Percentiles rank a stretch among this genome's conserved stretches.
Evolutionary conservation across 2,888 invertebrate species (phyloP).

Genomic region (Chymomyza fuscimana): DNA sequence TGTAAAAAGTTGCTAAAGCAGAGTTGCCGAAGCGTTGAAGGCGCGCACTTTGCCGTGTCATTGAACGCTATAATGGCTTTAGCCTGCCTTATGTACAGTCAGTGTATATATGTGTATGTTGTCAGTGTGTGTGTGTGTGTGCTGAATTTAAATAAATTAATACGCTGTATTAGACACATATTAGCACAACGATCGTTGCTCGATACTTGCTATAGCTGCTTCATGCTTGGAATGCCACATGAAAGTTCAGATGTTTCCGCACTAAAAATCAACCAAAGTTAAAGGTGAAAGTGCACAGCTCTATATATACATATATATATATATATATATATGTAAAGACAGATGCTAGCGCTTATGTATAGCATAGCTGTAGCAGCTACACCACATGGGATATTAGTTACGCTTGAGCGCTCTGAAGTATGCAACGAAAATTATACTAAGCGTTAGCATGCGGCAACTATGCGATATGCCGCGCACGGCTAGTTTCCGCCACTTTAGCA

Average conservation of each 20-base stretch:
- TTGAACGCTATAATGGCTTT: constrained; percentile 68
- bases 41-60: constrained; percentile 69
- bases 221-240: background rate
- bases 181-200: constrained; percentile 45
- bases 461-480: constrained; percentile 12
- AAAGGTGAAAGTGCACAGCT: constrained; percentile 62
- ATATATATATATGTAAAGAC: background rate
- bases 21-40: constrained; percentile 16
- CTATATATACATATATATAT: background rate
- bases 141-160: constrained; percentile 70
- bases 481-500: constrained; percentile 1
- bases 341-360: background rate
- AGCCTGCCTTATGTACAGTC: constrained; percentile 30
- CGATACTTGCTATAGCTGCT: background rate
- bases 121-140: constrained; percentile 22
- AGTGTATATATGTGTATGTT: constrained; percentile 7
- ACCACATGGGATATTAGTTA: constrained; percentile 43
- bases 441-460: constrained; percentile 1
- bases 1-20: constrained; percentile 38
- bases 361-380: constrained; percentile 8
- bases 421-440: constrained; percentile 14
- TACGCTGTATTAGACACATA: constrained; percentile 69
- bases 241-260: constrained; percentile 35
- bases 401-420: constrained; percentile 44
- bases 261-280: constrained; percentile 57